Conservation (phyloP, 1,140 invertebrate genomes). For the Muscidifurax raptorellus region DNA sequence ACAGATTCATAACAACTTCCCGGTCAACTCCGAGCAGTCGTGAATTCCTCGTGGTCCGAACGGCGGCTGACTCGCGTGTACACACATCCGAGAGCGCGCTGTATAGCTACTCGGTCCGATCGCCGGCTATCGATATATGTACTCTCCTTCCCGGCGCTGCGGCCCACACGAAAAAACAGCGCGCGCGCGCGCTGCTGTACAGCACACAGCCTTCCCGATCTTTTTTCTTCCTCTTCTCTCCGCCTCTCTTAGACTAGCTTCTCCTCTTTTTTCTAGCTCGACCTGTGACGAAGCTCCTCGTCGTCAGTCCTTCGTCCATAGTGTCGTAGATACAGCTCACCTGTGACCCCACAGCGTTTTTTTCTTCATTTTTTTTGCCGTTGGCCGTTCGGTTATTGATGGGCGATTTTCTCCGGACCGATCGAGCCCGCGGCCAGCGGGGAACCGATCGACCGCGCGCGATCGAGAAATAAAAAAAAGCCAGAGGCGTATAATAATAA, state of each 20-base stretch:
- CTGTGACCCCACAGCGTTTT: neutral
- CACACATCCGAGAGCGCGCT: constrained; percentile 32
- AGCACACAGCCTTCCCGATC: neutral
- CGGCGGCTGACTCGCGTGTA: neutral
- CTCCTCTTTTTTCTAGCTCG: neutral
- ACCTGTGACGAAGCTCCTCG: neutral
- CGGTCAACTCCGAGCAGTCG: neutral
- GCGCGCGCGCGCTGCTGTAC: neutral
- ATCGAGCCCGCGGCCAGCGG: too few species aligned
- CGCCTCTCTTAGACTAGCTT: neutral
- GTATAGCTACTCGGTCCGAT: constrained; percentile 20
- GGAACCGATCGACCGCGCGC: too few species aligned
- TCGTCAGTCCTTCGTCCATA: neutral
- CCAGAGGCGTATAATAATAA: neutral
- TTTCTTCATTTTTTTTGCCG: neutral
- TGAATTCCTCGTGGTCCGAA: constrained; percentile 10
- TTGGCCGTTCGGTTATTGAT: neutral
- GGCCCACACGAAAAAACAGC: constrained; percentile 1
- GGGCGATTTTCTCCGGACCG: too few species aligned
- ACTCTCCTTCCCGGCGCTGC: constrained; percentile 33
- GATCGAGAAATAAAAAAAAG: neutral
- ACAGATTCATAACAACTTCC: constrained; percentile 3
- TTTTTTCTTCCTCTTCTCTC: constrained; percentile 1
- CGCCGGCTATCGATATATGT: constrained; percentile 40
- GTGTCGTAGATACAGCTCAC: too few species aligned